phyloP scores from a whole-genome alignment of 2,113 vertebrate genomes.

The Spheniscus mendiculus region DNA sequence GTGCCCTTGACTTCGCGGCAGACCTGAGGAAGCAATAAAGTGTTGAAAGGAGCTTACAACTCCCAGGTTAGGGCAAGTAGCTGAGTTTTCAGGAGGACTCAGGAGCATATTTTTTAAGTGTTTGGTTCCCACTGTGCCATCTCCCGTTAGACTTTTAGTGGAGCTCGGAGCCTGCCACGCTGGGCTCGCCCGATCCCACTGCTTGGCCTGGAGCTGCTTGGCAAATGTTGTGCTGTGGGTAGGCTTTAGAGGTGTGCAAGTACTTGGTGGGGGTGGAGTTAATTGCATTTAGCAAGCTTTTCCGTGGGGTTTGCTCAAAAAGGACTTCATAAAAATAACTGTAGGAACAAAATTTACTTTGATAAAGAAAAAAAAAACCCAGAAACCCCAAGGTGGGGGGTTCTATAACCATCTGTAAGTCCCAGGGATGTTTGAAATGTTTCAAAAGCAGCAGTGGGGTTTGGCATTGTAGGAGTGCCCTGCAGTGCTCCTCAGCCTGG shows the following conservation, averaged over 20 bases:
- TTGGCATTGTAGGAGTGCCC: background rate
- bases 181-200: background rate
- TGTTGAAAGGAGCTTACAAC: background rate
- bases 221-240: background rate
- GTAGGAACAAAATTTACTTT: background rate
- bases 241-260: background rate
- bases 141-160: background rate
- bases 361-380: background rate
- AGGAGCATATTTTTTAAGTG: background rate
- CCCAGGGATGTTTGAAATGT: background rate
- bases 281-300: background rate
- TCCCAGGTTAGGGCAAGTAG: background rate
- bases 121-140: background rate
- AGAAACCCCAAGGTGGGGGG: background rate
- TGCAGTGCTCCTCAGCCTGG: background rate
- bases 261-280: background rate
- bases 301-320: background rate
- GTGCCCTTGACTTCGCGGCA: background rate
- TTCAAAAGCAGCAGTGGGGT: background rate
- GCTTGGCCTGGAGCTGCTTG: background rate
- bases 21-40: background rate
- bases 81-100: background rate
- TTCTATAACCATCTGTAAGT: background rate
- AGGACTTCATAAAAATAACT: background rate
- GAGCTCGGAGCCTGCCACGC: background rate